phyloP scores from a whole-genome alignment of 1,140 invertebrate genomes.

The Megalonaias nervosa region DNA sequence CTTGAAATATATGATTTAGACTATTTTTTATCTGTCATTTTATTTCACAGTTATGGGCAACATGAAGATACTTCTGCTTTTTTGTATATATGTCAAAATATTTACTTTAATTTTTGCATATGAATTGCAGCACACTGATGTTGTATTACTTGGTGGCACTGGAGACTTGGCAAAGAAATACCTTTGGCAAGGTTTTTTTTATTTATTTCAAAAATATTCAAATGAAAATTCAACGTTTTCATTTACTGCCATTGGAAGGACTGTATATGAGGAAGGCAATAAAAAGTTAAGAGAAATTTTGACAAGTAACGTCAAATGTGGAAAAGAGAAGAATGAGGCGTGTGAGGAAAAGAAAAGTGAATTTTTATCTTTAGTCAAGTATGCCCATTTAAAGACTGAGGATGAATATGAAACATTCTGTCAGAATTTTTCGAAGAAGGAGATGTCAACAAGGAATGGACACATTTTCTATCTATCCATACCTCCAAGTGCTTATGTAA shows the following conservation, averaged over 20 bases:
- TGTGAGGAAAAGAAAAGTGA: conserved; percentile 40
- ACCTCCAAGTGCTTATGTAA: conserved; percentile 59
- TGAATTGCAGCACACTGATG: conserved; percentile 38
- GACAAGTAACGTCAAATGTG: conserved; percentile 39
- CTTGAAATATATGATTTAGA: too few relatives aligned
- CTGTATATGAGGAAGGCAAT: conserved; percentile 35
- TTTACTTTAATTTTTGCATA: too few relatives aligned
- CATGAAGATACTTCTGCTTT: too few relatives aligned
- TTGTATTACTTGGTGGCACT: conserved; percentile 57
- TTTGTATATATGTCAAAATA: too few relatives aligned
- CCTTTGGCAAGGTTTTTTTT: conserved; percentile 62
- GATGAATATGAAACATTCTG: conserved; percentile 38
- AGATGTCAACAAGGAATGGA: neutral
- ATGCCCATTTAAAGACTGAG: conserved; percentile 43
- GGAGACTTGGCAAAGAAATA: conserved; percentile 67
- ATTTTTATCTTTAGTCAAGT: conserved; percentile 44
- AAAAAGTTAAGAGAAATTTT: conserved; percentile 39
- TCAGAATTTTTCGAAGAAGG: conserved; percentile 9
- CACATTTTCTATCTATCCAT: conserved; percentile 65
- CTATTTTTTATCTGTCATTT: too few relatives aligned
- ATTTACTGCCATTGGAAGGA: conserved; percentile 51
- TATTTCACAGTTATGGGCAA: too few relatives aligned
- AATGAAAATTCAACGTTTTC: conserved; percentile 49
- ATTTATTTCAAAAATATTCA: conserved; percentile 46
- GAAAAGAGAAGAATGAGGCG: conserved; percentile 15